phyloP scores from a whole-genome alignment of 2,888 invertebrate species.

The Tenthredo mesomela region DNA sequence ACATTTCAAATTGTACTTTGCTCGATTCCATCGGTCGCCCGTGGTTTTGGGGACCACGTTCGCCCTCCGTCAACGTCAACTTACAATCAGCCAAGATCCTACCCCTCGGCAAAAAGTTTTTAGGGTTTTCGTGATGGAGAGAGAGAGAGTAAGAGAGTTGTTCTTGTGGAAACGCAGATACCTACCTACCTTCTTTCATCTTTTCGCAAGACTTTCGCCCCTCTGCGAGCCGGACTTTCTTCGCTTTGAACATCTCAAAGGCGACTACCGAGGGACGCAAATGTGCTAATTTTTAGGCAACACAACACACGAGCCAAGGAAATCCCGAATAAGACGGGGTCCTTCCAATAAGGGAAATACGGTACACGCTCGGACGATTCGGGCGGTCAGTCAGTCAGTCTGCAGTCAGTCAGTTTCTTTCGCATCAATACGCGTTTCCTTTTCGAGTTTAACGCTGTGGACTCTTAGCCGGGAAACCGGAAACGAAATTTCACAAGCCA shows the following conservation, averaged over 20 bases:
- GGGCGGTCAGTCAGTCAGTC: constrained; percentile 53
- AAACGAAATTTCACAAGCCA: background rate
- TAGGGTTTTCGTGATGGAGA: constrained; percentile 32
- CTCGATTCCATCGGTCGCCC: background rate
- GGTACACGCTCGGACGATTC: constrained; percentile 54
- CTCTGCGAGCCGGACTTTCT: background rate
- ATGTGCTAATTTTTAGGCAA: constrained; percentile 45
- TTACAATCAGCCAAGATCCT: constrained; percentile 24
- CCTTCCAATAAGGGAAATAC: constrained; percentile 30
- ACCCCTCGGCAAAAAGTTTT: constrained; percentile 38
- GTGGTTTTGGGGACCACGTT: constrained; percentile 28
- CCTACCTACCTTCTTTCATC: constrained; percentile 36
- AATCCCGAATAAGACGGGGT: background rate
- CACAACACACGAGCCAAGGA: background rate
- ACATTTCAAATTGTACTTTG: constrained; percentile 2
- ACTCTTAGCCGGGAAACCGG: background rate
- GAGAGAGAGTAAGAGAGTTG: background rate
- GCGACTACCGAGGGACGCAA: background rate
- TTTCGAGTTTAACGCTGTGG: background rate
- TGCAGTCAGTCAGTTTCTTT: constrained; percentile 27
- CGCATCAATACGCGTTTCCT: background rate
- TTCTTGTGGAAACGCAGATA: constrained; percentile 41
- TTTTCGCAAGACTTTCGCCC: constrained; percentile 1
- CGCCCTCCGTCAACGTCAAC: constrained; percentile 46
- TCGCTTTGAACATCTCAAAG: constrained; percentile 35